phyloP scores from a whole-genome alignment of 2,113 vertebrate species.

The Neofelis nebulosa region DNA sequence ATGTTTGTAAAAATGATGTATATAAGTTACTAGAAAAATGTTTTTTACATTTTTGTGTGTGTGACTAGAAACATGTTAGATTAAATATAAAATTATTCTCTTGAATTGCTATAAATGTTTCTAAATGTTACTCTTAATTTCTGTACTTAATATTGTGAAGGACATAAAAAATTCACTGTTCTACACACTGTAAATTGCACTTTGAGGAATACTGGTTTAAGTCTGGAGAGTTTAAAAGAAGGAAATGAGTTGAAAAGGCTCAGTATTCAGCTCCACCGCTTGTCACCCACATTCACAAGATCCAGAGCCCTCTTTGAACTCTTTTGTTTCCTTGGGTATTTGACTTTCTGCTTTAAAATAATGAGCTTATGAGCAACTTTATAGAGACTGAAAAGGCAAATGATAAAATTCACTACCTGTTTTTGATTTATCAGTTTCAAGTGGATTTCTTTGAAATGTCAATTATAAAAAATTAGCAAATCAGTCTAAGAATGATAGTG shows the following conservation, averaged over 20 bases:
- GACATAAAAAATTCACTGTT: background rate
- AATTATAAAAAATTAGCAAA: background rate
- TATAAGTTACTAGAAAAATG: conserved; percentile 2
- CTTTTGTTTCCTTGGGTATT: background rate
- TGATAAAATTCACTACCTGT: background rate
- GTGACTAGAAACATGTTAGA: background rate
- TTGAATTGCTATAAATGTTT: background rate
- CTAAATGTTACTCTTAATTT: background rate
- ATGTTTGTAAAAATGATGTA: background rate
- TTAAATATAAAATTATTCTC: background rate
- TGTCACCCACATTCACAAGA: background rate
- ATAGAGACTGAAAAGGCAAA: background rate
- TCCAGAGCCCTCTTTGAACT: background rate
- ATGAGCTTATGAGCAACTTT: background rate
- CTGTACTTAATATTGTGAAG: background rate
- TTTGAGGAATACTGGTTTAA: background rate
- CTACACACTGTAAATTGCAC: background rate
- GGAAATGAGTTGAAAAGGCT: background rate
- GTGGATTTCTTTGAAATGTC: background rate
- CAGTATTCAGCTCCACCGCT: background rate
- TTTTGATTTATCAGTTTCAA: conserved; percentile 4
- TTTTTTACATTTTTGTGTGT: background rate
- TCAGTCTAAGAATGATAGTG: background rate
- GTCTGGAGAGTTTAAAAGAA: background rate
- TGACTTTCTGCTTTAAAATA: conserved; percentile 17